Conservation (phyloP, 2,797 vertebrate species). For the Hydrocynus forskahlii region DNA sequence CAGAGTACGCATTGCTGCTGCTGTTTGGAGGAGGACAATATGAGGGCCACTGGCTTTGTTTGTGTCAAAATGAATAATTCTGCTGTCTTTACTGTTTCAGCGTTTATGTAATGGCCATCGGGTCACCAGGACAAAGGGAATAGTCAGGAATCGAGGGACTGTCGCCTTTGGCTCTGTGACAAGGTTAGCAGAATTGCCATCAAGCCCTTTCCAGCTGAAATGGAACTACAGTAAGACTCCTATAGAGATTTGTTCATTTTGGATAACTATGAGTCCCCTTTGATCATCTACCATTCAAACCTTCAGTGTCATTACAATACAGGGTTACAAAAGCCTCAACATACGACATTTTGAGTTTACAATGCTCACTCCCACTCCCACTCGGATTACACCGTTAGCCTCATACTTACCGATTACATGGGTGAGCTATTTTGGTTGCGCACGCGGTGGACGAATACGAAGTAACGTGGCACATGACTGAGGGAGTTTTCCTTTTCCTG, state of each 20-base stretch:
- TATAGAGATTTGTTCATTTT: neutral
- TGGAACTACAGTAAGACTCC: neutral
- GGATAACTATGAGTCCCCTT: neutral
- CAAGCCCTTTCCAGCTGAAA: neutral
- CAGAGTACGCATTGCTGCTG: slow-evolving; percentile 36
- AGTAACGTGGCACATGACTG: too few species aligned
- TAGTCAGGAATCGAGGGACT: neutral
- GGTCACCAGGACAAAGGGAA: slow-evolving; percentile 32
- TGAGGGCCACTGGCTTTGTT: slow-evolving; percentile 51
- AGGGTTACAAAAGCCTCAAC: neutral
- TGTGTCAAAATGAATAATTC: slow-evolving; percentile 47
- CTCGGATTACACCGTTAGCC: too few species aligned
- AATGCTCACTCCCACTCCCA: too few species aligned
- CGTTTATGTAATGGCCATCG: slow-evolving; percentile 39
- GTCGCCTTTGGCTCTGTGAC: neutral
- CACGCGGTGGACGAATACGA: too few species aligned
- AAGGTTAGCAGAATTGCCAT: neutral
- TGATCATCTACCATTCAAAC: too few species aligned
- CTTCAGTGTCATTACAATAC: too few species aligned
- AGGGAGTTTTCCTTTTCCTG: too few species aligned
- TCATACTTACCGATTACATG: too few species aligned
- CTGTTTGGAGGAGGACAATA: slow-evolving; percentile 50
- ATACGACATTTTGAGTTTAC: too few species aligned
- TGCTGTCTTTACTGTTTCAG: slow-evolving; percentile 1
- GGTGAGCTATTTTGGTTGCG: too few species aligned